Evolutionary conservation across 2,113 vertebrate species (phyloP).

Genomic region (Dicrurus megarhynchus): DNA sequence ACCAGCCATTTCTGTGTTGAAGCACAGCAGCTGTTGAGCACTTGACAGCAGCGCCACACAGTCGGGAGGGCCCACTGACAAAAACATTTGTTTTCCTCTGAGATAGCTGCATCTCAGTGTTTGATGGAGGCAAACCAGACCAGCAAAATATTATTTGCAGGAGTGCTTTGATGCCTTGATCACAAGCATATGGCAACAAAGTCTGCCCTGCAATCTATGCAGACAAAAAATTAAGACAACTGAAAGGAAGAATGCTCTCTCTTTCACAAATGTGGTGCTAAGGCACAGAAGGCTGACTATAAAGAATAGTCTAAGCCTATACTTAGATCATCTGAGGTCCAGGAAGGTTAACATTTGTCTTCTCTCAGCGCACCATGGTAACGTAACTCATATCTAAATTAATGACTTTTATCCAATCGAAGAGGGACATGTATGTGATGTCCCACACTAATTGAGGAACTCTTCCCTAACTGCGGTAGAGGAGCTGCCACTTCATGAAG

Average conservation of each 20-base stretch:
- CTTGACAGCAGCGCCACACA: background rate
- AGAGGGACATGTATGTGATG: rapidly evolving
- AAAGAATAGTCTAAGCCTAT: background rate
- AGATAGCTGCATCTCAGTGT: background rate
- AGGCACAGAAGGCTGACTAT: background rate
- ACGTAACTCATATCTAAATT: background rate
- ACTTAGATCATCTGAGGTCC: background rate
- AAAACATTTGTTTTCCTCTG: slow-evolving; percentile 1
- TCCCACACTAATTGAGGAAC: background rate
- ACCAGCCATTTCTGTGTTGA: background rate
- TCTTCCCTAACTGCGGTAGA: background rate
- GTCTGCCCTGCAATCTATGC: background rate
- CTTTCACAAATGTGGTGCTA: background rate
- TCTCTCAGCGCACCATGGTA: background rate
- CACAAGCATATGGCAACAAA: background rate
- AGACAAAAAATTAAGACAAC: background rate
- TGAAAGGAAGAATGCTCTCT: background rate
- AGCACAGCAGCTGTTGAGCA: background rate
- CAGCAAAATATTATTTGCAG: background rate
- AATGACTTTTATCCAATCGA: background rate
- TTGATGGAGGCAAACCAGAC: background rate
- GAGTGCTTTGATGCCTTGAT: background rate
- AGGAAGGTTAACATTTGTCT: background rate
- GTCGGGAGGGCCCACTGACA: background rate
- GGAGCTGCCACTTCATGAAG: background rate